Evolutionary conservation across 2,113 vertebrate genomes (phyloP), one percentile per base, ranked within the genome.

Genomic region (Elachura formosa): DNA sequence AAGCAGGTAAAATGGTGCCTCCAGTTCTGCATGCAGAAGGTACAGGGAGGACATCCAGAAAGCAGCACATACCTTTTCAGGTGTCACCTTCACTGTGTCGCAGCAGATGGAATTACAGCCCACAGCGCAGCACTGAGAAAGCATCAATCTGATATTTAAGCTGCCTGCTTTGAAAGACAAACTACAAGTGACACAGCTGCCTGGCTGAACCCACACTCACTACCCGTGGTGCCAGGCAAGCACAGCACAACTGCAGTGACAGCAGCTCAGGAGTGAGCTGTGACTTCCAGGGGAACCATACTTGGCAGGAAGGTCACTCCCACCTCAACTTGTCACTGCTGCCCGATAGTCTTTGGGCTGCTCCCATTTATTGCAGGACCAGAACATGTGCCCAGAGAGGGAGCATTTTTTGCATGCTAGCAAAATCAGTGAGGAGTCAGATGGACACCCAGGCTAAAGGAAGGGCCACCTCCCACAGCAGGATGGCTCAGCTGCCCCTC

Each of bases 91-190:
- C 80, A 79, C 54, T 14, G 12, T 10, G 29, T 46, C 2, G 2
- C 66, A 84, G 81, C 85, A 89, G 95, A 96, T 96, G 87, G 87
- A 96, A 96, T 95, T 96, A 91, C 95, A 96, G 91, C 81, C 69
- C 74, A 34, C 58, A 54, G 87, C 0, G 0, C 55, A 74, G 61
- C 59, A 62, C 91, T 69, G 52, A 48, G 91, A 71, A 88, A 67
- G 78, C 81, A 91, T 84, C 86, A 69, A 52, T 84, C 67, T 89
- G 93, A 96, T 91, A 94, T 55, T 91, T 89, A 83, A 89, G 82
- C 81, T 83, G 90, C 33, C 90, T 90, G 82, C 78, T 76, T 61
- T 58, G 82, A 85, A 92, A 90, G 82, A 85, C 88, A 82, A 94
- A 93, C 89, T 55, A 10, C 34, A 54, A 89, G 67, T 21, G 55